Evolutionary conservation across 2,888 invertebrate species (phyloP).

Genomic region (Pasiphila rectangulata): DNA sequence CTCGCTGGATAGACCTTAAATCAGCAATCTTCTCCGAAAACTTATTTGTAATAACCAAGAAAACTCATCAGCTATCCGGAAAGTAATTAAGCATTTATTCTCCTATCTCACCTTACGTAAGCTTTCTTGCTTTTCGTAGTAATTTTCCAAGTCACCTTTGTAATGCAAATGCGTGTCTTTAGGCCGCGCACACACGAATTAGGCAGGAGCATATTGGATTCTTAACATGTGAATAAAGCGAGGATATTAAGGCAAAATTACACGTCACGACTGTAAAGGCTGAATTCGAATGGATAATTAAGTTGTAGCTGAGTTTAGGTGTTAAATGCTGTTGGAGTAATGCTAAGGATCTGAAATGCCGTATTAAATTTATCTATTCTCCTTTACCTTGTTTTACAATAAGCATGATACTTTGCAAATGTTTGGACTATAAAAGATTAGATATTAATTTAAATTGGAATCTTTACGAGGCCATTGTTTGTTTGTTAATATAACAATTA

Average conservation of each 20-base stretch:
- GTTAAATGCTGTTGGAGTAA: slow-evolving; percentile 7
- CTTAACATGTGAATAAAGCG: slow-evolving; percentile 40
- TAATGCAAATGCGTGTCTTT: slow-evolving; percentile 55
- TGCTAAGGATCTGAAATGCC: neutral
- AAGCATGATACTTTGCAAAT: too few species aligned
- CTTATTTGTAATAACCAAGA: too few species aligned
- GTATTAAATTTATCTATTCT: too few species aligned
- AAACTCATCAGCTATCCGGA: neutral
- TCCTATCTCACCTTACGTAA: neutral
- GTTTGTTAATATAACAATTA: too few species aligned
- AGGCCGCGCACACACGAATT: slow-evolving; percentile 24
- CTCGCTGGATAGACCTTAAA: neutral
- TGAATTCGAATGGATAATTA: slow-evolving; percentile 27
- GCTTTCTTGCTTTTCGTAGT: slow-evolving; percentile 4
- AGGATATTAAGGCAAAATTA: slow-evolving; percentile 33
- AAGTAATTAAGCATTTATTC: slow-evolving; percentile 2
- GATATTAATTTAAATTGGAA: too few species aligned
- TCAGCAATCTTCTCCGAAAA: neutral
- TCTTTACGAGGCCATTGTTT: too few species aligned
- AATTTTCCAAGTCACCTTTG: slow-evolving; percentile 48
- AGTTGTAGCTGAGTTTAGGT: slow-evolving; percentile 20
- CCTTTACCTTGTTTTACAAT: too few species aligned
- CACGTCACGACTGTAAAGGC: slow-evolving; percentile 27
- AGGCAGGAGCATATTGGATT: slow-evolving; percentile 41
- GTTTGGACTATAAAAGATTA: too few species aligned